Evolutionary conservation across 2,113 vertebrate species (phyloP).

Genomic region (Scomber colias): DNA sequence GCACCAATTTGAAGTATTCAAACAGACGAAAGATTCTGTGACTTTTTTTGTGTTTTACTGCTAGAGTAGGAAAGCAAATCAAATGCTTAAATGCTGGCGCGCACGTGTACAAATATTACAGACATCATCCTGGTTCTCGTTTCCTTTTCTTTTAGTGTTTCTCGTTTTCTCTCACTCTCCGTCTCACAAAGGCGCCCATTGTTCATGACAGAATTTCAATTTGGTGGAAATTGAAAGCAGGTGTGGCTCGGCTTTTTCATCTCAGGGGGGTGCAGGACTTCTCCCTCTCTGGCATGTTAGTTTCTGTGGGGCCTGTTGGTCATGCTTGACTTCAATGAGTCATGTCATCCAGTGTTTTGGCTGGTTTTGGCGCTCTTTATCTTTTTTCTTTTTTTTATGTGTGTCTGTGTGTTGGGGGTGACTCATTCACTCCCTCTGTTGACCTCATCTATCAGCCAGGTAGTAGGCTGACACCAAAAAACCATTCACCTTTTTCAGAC

Average conservation of each 20-base stretch:
- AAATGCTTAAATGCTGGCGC: constrained; percentile 7
- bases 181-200: constrained; percentile 77
- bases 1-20: too few relatives aligned
- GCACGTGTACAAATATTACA: constrained; percentile 24
- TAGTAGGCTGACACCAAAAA: constrained; percentile 12
- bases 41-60: too few relatives aligned
- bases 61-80: not conserved
- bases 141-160: constrained; percentile 27
- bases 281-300: not conserved
- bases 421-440: constrained; percentile 34
- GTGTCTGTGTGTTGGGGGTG: not conserved
- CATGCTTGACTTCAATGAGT: constrained; percentile 41
- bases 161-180: constrained; percentile 22
- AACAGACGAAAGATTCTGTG: too few relatives aligned
- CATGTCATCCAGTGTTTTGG: constrained; percentile 30
- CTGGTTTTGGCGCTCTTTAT: constrained; percentile 18
- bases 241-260: constrained; percentile 71
- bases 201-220: constrained; percentile 74
- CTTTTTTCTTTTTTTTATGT: not conserved
- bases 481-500: not conserved
- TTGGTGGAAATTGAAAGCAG: constrained; percentile 81
- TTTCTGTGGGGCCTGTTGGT: constrained; percentile 37
- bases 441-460: constrained; percentile 27
- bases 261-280: constrained; percentile 15
- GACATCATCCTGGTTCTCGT: constrained; percentile 28